Percentiles rank a stretch among this genome's conserved stretches.
Evolutionary conservation across 2,113 vertebrate genomes (phyloP).

Genomic region (Eidolon helvum): DNA sequence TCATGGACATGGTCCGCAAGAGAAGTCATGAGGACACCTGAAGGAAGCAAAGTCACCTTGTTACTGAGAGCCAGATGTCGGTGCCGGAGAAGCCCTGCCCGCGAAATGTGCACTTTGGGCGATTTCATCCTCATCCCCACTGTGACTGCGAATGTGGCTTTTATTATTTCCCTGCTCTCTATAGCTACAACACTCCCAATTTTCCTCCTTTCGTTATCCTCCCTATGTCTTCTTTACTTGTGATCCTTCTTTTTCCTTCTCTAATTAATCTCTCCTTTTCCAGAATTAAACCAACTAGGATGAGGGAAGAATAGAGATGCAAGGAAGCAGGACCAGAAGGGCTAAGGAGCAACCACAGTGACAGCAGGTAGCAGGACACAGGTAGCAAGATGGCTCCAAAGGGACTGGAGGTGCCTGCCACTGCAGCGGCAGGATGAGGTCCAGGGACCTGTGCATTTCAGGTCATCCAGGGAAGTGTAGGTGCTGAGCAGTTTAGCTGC

Average conservation of each 20-base stretch:
- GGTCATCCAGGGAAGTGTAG: not conserved
- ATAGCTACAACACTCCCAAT: not conserved
- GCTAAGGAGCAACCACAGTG: not conserved
- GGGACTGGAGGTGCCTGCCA: not conserved
- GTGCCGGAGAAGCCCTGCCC: not conserved
- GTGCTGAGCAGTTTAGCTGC: not conserved
- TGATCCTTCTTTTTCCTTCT: not conserved
- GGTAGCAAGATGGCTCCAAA: not conserved
- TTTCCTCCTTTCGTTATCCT: not conserved
- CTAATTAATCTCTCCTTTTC: not conserved
- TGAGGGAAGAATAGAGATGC: not conserved
- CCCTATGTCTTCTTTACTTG: not conserved
- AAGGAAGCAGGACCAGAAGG: not conserved
- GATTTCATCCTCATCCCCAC: not conserved
- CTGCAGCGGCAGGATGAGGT: not conserved
- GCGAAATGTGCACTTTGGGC: rapidly evolving
- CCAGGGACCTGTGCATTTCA: not conserved
- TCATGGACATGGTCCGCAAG: constrained; percentile 93
- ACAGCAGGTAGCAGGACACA: not conserved
- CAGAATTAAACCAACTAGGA: not conserved
- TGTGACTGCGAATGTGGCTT: not conserved
- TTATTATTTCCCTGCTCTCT: not conserved
- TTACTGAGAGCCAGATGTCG: not conserved
- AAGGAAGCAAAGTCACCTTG: not conserved
- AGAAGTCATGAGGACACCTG: constrained; percentile 88